Evolutionary conservation across 1,140 invertebrate species (phyloP), one percentile per base, ranked within the genome.

Genomic region (Arctopsyche grandis): DNA sequence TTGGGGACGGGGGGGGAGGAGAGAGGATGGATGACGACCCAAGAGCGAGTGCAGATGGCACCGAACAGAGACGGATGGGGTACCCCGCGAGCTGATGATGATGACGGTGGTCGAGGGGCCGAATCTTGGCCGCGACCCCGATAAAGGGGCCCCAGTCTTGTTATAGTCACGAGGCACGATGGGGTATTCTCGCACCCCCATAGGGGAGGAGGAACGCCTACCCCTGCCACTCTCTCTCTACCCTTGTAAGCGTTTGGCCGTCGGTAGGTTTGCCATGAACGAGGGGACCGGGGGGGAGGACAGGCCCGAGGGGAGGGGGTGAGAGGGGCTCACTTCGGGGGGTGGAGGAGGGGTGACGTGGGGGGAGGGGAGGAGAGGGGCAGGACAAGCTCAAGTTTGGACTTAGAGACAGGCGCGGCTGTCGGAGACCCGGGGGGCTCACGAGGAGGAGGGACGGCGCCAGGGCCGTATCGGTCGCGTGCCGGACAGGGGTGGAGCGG

Each of bases 301-400:
- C 5, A 7, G 16, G n/a, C 38, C 12, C 12, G 43, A 44, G 43
- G 21, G 80, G 79, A 38, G 80, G 81, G 29, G 29, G 29, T 38
- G 29, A 38, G 29, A 38, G 29, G 7, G 7, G 29, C 29, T 38
- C 29, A 38, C 29, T 38, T 38, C 29, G 29, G 29, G 29, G 29
- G 29, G 29, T 38, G 78, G 44, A 9, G 44, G 44, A 44, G 0
- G 44, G 73, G 56, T 74, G 77, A 46, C 3, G 12, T 52, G 71
- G 78, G 5, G 44, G 5, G n/a, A 5, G 44, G n/a, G 71, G 19
- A 38, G 43, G 71, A n/a, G 21, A 79, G 79, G 69, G n/a, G 69
- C 73, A 79, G 80, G 81, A 82, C 83, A 83, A 58, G 78, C 78
- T 79, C 77, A 79, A 79, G 77, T 79, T 79, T 79, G 77, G 77